These are phyloP conservation scores for Helicolenus hilgendorfi DNA, from an alignment of 2,797 vertebrate genomes.

Conservation along the genomic window DNA sequence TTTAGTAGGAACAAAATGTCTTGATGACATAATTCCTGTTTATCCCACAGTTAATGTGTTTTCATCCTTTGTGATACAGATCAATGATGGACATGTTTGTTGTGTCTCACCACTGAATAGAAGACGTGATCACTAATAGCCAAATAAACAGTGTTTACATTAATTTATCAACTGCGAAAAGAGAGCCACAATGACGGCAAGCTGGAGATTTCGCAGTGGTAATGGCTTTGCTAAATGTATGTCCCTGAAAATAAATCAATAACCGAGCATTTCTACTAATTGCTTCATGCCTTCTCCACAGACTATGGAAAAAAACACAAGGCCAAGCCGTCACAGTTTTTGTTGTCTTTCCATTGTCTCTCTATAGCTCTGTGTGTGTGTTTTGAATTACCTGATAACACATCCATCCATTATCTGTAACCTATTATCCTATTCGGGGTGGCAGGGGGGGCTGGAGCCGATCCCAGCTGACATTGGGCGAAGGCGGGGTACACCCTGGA, in stretches of 20 bases:
- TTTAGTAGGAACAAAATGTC: neutral
- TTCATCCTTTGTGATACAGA: neutral
- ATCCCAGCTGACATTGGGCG: no score
- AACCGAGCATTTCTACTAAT: no score
- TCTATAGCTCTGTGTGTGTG: neutral
- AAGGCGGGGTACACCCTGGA: no score
- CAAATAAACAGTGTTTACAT: neutral
- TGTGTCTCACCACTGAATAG: neutral
- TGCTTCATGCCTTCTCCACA: no score
- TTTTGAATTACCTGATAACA: neutral
- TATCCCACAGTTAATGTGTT: neutral
- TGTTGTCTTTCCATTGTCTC: no score
- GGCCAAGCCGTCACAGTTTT: neutral
- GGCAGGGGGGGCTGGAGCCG: no score
- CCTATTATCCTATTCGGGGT: no score
- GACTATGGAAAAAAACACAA: neutral
- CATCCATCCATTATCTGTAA: no score
- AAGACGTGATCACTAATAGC: neutral
- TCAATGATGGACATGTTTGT: neutral
- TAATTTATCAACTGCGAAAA: neutral
- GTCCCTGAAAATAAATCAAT: no score
- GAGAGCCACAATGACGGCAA: neutral
- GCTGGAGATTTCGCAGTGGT: neutral
- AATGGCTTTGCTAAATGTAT: neutral
- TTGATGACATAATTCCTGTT: neutral